Evolutionary conservation across 1,140 invertebrate genomes (phyloP).

Genomic region (Branchinecta lindahli): DNA sequence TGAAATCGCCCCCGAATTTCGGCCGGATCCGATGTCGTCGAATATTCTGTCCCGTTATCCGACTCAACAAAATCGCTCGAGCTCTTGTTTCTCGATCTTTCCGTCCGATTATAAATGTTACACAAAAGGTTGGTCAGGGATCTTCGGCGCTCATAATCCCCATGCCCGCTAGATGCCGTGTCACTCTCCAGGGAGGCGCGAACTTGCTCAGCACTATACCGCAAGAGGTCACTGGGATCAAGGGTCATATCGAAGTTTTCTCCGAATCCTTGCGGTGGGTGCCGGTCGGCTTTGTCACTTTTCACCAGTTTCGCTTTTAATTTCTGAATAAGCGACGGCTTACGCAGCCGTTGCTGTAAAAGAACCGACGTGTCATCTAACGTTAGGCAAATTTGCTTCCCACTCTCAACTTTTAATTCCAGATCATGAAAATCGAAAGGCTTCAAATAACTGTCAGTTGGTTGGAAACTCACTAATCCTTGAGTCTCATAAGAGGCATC

Average conservation of each 20-base stretch:
- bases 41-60: conserved; percentile 7
- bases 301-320: background rate
- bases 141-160: background rate
- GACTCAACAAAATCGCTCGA: background rate
- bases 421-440: background rate
- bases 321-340: background rate
- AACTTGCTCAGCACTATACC: background rate
- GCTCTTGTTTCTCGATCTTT: background rate
- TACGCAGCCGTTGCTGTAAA: background rate
- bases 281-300: background rate
- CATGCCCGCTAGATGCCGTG: background rate
- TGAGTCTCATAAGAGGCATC: background rate
- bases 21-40: background rate
- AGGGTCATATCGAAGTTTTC: background rate
- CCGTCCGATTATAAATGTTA: background rate
- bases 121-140: background rate
- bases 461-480: background rate
- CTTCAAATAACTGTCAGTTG: background rate
- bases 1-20: background rate
- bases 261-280: background rate
- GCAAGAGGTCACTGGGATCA: background rate
- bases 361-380: background rate
- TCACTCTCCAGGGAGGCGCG: background rate
- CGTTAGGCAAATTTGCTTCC: background rate
- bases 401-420: background rate